Percentiles rank a stretch among this genome's conserved stretches.
Evolutionary conservation across 2,797 vertebrate species (phyloP).

Genomic region (Pangasius mekongensis): DNA sequence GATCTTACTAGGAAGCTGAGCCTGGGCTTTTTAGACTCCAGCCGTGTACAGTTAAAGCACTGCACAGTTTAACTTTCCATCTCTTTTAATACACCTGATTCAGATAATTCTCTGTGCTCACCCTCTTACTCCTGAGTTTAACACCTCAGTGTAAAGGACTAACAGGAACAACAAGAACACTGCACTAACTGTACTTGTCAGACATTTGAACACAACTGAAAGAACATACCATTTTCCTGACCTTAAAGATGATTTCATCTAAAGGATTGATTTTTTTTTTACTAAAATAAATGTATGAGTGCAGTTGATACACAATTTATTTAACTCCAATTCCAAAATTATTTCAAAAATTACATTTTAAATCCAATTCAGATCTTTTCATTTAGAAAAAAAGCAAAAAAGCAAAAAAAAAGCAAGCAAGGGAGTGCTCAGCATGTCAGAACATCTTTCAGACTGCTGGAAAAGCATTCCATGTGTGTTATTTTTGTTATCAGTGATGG

Average conservation of each 20-base stretch:
- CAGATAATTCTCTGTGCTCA: neutral
- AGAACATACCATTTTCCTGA: neutral
- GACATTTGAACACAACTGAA: neutral
- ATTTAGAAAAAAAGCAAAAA: neutral
- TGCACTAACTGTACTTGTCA: neutral
- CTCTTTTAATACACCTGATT: neutral
- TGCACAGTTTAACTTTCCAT: neutral
- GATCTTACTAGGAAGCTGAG: neutral
- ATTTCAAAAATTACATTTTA: neutral
- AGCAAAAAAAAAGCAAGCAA: neutral
- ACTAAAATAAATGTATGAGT: neutral
- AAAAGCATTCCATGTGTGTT: neutral
- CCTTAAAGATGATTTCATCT: neutral
- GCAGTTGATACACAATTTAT: neutral
- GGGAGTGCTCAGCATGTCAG: neutral
- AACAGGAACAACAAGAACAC: neutral
- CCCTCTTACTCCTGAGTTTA: neutral
- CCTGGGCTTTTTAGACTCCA: neutral
- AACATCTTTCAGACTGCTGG: neutral
- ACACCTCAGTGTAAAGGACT: neutral
- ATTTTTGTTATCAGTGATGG: neutral
- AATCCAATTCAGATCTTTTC: neutral
- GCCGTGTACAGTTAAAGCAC: neutral
- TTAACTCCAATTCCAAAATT: neutral
- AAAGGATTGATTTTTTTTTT: neutral